Evolutionary conservation across 2,888 invertebrate genomes (phyloP).

Genomic region (Euplexia lucipara): DNA sequence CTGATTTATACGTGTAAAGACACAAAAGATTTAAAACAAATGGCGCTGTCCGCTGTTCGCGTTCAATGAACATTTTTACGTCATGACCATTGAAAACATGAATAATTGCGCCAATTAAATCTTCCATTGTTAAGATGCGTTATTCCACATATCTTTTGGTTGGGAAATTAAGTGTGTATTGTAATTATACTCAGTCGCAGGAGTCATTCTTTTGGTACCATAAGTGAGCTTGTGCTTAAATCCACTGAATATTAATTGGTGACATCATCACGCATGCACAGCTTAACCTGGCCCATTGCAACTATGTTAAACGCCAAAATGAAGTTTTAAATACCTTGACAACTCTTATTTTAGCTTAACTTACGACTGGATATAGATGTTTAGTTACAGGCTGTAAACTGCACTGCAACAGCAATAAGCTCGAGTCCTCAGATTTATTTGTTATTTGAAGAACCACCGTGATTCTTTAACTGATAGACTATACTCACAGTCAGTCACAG

Average conservation of each 20-base stretch:
- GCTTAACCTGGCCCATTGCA: slow-evolving; percentile 4
- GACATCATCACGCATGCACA: slow-evolving; percentile 22
- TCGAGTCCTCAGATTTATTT: not conserved
- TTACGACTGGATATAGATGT: not conserved
- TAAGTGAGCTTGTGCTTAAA: slow-evolving; percentile 19
- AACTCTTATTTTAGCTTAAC: not conserved
- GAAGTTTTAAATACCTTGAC: slow-evolving; percentile 4
- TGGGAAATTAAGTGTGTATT: slow-evolving; percentile 36
- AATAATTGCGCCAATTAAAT: slow-evolving; percentile 66
- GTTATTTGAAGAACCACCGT: not conserved
- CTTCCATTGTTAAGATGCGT: slow-evolving; percentile 58
- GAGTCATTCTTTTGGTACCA: slow-evolving; percentile 24
- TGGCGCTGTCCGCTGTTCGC: slow-evolving; percentile 52
- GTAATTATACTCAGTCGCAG: slow-evolving; percentile 21
- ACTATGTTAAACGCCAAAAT: slow-evolving; percentile 2
- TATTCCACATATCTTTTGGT: slow-evolving; percentile 38
- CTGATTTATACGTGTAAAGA: slow-evolving; percentile 60
- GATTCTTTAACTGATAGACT: too few relatives aligned
- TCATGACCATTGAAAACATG: slow-evolving; percentile 59
- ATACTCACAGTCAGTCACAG: not conserved
- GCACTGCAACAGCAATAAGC: not conserved
- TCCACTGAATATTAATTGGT: slow-evolving; percentile 41
- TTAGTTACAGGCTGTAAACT: not conserved
- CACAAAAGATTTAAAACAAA: slow-evolving; percentile 61
- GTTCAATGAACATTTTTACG: slow-evolving; percentile 58